Base-by-base conservation (phyloP, 2,888 invertebrate genomes). In the Apoda limacodes region DNA sequence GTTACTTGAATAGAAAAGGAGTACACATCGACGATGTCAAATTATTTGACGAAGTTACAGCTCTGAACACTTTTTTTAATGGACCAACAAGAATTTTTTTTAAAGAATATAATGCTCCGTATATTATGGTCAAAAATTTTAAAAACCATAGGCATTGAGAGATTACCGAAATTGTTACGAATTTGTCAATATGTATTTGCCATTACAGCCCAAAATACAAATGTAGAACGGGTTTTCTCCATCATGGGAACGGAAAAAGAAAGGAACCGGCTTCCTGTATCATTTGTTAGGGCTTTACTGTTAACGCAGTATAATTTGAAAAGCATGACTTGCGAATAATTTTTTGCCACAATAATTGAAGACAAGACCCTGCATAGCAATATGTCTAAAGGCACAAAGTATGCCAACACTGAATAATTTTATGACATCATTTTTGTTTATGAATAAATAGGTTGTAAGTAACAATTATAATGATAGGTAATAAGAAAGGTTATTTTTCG, bases 171-270 rank as follows among this genome's bases (percentile, higher is more conserved):
- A 34, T 32, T 39, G 37, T 9, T 41, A 35, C 35, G 39, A 36
- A 35, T 33, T 33, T 37, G 32, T 21, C 22, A 27, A 24, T 33
- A 30, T 36, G 35, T 38, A 37, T 45, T 45, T 45, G 40, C 42
- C 28, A 45, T 42, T 9, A 32, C 36, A 37, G 41, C 38, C 9
- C 43, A 45, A 12, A 41, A 43, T 32, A 40, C 41, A 35, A 43
- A 40, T 27, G 41, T 45, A 32, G 41, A 45, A 41, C 41, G 43
- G 35, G 39, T 40, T 25, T 42, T 44, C 40, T 42, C 38, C 33
- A 29, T 40, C 28, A 40, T 38, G 40, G 39, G 37, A 22, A 33
- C 35, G 40, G 33, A 35, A n/a, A n/a, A n/a, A n/a, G n/a, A n/a
- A n/a, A 26, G 32, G 34, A 37, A 31, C 28, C 28, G 31, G 28